phyloP scores from a whole-genome alignment of 2,888 invertebrate species.

The Synergus japonicus region DNA sequence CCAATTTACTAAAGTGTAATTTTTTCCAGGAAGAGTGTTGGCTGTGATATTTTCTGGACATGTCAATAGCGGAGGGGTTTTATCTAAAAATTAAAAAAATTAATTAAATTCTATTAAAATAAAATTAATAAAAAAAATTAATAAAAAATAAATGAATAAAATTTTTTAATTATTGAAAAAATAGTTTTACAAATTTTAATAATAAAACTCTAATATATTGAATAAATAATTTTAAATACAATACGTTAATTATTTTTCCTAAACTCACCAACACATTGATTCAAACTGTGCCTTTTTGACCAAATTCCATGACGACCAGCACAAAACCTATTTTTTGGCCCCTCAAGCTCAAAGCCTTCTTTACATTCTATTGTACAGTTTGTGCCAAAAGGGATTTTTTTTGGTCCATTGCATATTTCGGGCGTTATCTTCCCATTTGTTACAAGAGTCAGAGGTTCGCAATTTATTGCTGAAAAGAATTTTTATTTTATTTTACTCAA shows the following conservation, averaged over 20 bases:
- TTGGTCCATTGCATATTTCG: conserved; percentile 78
- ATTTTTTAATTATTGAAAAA: conserved; percentile 7
- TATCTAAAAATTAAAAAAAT: conserved; percentile 76
- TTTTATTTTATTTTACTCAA: background rate
- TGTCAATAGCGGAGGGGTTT: conserved; percentile 79
- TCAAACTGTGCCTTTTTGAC: conserved; percentile 77
- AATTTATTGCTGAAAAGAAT: conserved; percentile 74
- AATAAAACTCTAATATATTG: too few relatives aligned
- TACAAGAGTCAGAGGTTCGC: conserved; percentile 78
- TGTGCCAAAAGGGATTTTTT: conserved; percentile 80
- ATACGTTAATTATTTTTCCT: background rate
- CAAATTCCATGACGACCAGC: conserved; percentile 80
- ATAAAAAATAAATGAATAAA: background rate
- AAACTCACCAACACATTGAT: conserved; percentile 78
- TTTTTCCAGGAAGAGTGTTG: conserved; percentile 77
- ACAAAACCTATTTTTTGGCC: conserved; percentile 80
- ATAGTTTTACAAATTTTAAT: background rate
- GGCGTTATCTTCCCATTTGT: conserved; percentile 80
- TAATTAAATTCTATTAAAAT: background rate
- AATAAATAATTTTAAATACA: too few relatives aligned
- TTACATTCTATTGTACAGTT: conserved; percentile 81
- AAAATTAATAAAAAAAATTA: too few relatives aligned
- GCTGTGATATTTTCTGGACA: conserved; percentile 80
- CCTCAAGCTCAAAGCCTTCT: conserved; percentile 81
- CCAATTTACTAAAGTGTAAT: conserved; percentile 80